Base-by-base conservation (phyloP, 2,888 invertebrate species). In the Phaedon cochleariae region DNA sequence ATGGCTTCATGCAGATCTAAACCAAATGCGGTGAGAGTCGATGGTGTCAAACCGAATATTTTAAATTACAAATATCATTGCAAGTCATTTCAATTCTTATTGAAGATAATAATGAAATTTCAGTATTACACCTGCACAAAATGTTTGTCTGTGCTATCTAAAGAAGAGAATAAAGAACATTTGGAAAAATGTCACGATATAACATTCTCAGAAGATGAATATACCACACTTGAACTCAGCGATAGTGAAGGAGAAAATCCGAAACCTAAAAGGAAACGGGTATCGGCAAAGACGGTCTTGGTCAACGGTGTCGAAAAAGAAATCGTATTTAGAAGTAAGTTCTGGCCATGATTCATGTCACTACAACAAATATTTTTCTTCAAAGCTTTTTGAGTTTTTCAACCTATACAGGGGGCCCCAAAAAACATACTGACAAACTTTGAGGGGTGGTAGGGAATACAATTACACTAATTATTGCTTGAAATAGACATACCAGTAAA, bases 101-200 rank as follows among this genome's bases (percentile, higher is more conserved):
- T n/a, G n/a, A n/a, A n/a, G n/a, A n/a, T n/a, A n/a, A n/a, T n/a
- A n/a, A n/a, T n/a, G n/a, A n/a, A n/a, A n/a, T n/a, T n/a, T n/a
- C n/a, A 81, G 80, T 77, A 75, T 61, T 79, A 72, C 55, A 73
- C 77, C 7, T 83, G 82, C 64, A 80, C 77, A 67, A 67, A 69
- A 65, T 83, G 82, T 70, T 69, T 81, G 45, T 53, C 62, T n/a
- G 68, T 60, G 15, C 51, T 64, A 53, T 68, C 64, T n/a, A 70
- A 77, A 68, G 63, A 71, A 12, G 73, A 74, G 10, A 74, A 79
- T 1, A 62, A 68, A 46, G 55, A 76, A 22, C 82, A 82, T 66
- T 51, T 81, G 7, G 65, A 73, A 57, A 17, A 41, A 15, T 53
- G 31, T 37, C 76, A 78, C 65, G 65, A 73, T 15, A 65, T 70